phyloP scores from a whole-genome alignment of 2,888 invertebrate species.

The Ceraclea dissimilis region DNA sequence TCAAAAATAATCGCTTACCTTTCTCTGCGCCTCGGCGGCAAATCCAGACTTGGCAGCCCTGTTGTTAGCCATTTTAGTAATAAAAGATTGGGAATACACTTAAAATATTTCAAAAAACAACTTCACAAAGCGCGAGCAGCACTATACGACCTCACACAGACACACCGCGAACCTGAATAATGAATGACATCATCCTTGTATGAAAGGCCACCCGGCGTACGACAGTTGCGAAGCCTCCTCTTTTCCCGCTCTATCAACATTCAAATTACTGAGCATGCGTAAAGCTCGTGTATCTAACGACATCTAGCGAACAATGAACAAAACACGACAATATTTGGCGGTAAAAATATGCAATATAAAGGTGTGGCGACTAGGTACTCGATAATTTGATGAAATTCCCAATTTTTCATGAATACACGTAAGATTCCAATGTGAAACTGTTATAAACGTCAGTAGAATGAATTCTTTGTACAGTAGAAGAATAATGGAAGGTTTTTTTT shows the following conservation, averaged over 20 bases:
- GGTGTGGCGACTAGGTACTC: too few species aligned
- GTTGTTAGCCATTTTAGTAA: conserved; percentile 61
- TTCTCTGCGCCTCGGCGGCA: conserved; percentile 91
- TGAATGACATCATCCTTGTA: conserved; percentile 12
- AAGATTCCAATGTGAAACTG: too few species aligned
- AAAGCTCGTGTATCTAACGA: background rate
- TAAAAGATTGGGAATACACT: conserved; percentile 3
- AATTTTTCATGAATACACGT: too few species aligned
- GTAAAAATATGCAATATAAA: too few species aligned
- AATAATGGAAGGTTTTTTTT: too few species aligned
- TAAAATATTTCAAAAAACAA: conserved; percentile 9
- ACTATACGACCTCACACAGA: background rate
- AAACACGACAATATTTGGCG: too few species aligned
- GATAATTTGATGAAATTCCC: too few species aligned
- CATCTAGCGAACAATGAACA: background rate
- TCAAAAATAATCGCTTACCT: conserved; percentile 49
- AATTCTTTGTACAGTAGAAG: too few species aligned
- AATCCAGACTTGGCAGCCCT: conserved; percentile 88
- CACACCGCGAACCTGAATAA: conserved; percentile 14
- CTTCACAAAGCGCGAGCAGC: conserved; percentile 11
- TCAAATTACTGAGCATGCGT: conserved; percentile 14
- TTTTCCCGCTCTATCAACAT: conserved; percentile 16
- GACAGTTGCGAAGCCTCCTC: conserved; percentile 2
- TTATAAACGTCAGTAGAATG: too few species aligned
- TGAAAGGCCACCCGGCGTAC: conserved; percentile 13